Percentiles rank a stretch among this genome's conserved stretches.
Evolutionary conservation across 2,888 invertebrate genomes (phyloP).

Genomic region (Apodemia hepburni): DNA sequence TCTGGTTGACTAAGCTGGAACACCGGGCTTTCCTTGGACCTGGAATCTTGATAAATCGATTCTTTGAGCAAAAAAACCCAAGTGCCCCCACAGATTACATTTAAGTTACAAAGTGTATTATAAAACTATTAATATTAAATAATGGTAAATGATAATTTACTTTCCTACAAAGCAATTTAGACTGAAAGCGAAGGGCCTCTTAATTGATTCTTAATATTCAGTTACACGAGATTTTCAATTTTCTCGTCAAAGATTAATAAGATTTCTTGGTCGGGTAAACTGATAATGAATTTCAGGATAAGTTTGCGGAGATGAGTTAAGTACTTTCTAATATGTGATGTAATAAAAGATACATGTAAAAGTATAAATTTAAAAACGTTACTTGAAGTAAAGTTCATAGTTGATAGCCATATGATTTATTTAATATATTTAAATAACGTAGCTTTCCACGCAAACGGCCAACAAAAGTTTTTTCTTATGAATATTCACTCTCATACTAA

Average conservation of each 20-base stretch:
- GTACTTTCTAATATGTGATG: constrained; percentile 28
- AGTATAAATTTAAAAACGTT: too few species aligned
- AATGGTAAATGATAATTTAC: constrained; percentile 15
- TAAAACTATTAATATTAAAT: constrained; percentile 11
- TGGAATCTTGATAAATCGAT: too few species aligned
- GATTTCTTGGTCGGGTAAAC: constrained; percentile 67
- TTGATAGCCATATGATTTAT: too few species aligned
- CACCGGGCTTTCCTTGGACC: too few species aligned
- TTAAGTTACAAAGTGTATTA: not conserved
- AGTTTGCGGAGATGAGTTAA: constrained; percentile 23
- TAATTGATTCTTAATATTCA: constrained; percentile 60
- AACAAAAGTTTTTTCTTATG: too few species aligned
- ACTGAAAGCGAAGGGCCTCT: constrained; percentile 33
- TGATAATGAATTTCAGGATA: constrained; percentile 72
- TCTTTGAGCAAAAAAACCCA: too few species aligned
- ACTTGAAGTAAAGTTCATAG: too few species aligned
- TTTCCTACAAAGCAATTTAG: constrained; percentile 15
- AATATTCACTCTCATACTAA: too few species aligned
- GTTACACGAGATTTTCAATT: constrained; percentile 73
- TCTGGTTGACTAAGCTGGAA: too few species aligned
- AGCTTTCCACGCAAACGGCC: too few species aligned
- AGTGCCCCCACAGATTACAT: not conserved
- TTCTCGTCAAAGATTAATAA: constrained; percentile 66
- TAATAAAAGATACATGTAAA: too few species aligned
- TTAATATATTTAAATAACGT: too few species aligned